Conservation (phyloP, 1,140 invertebrate genomes). For the Hyphantria cunea region DNA sequence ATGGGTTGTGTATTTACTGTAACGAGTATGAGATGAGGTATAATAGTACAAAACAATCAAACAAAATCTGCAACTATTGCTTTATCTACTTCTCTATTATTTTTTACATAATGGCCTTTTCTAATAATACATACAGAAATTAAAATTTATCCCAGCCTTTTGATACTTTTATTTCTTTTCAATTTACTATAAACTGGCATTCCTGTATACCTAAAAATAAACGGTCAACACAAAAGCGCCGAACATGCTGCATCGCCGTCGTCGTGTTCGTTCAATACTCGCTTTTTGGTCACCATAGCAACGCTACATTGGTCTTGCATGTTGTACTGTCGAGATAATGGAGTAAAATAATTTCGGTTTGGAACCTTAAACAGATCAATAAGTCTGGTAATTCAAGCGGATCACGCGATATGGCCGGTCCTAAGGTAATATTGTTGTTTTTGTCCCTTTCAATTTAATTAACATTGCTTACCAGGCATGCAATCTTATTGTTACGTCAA, state of each 20-base stretch:
- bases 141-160: too few species aligned
- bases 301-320: conserved; percentile 53
- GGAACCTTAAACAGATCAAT: conserved; percentile 73
- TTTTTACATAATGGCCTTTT: too few species aligned
- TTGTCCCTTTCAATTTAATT: conserved; percentile 65
- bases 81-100: too few species aligned
- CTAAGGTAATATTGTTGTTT: conserved; percentile 57
- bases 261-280: conserved; percentile 42
- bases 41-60: too few species aligned
- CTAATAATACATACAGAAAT: too few species aligned
- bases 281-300: conserved; percentile 55
- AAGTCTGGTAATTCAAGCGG: conserved; percentile 62
- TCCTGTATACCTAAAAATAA: too few species aligned
- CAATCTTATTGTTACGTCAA: conserved; percentile 44
- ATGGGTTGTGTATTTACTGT: too few species aligned
- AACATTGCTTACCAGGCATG: conserved; percentile 60
- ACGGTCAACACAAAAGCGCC: not conserved
- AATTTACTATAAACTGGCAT: too few species aligned
- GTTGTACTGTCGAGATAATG: conserved; percentile 60
- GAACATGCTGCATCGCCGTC: conserved; percentile 1
- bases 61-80: too few species aligned
- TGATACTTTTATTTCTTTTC: too few species aligned
- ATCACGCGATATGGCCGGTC: conserved; percentile 73
- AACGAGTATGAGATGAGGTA: too few species aligned
- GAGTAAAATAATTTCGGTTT: conserved; percentile 73